These are phyloP conservation scores for Steatornis caripensis DNA, from an alignment of 2,113 vertebrate genomes.

Conservation along the genomic window DNA sequence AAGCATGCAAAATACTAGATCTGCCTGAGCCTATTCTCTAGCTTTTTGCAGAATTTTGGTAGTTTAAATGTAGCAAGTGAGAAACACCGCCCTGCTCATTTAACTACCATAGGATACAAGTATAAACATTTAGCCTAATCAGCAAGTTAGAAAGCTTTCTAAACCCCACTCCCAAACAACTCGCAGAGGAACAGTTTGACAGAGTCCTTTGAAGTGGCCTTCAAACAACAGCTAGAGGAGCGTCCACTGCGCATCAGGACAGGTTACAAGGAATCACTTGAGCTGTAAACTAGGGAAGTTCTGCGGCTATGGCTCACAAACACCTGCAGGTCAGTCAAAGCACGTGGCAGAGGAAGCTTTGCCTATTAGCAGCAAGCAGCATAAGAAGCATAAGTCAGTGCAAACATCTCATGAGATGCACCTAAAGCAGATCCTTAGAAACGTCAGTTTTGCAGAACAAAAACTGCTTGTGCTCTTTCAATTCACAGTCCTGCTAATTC, in stretches of 20 bases:
- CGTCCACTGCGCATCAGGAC: neutral
- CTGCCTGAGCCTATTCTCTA: neutral
- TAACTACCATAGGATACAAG: neutral
- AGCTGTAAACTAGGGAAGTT: neutral
- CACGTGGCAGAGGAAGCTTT: neutral
- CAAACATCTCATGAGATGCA: neutral
- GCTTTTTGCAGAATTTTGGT: neutral
- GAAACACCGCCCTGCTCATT: neutral
- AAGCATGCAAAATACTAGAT: neutral
- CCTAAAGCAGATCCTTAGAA: neutral
- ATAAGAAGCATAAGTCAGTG: rapidly evolving
- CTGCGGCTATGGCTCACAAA: neutral
- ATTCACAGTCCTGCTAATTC: neutral
- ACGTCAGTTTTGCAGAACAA: neutral
- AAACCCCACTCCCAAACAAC: neutral
- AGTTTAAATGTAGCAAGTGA: neutral
- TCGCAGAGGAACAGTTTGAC: neutral
- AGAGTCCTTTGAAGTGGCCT: neutral
- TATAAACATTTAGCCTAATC: neutral
- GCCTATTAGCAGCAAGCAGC: neutral
- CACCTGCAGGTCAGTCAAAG: neutral
- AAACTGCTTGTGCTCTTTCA: neutral
- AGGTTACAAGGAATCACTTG: neutral
- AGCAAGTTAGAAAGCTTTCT: neutral
- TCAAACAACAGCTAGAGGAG: neutral